These are phyloP conservation scores for Troilus luridus DNA, from an alignment of 2,888 invertebrate genomes.

Conservation along the genomic window DNA sequence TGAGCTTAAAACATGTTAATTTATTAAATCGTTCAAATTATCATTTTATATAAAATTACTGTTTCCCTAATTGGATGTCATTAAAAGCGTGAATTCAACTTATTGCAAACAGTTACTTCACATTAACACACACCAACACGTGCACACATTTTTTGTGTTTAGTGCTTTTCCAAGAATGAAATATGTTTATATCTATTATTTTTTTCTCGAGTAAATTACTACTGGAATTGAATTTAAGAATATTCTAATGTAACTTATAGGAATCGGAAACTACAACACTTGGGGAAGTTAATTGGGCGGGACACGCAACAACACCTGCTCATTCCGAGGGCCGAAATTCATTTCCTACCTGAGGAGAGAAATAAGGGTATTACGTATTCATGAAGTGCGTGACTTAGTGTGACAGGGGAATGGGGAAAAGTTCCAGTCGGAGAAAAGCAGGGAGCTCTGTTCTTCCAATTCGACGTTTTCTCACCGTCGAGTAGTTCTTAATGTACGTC, in stretches of 20 bases:
- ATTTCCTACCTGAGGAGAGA: neutral
- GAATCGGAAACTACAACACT: constrained; percentile 1
- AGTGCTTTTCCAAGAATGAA: neutral
- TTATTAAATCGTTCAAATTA: no score
- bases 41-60: no score
- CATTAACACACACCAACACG: neutral
- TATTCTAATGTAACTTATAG: constrained; percentile 1
- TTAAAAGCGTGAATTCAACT: no score
- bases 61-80: no score
- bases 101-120: no score
- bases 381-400: constrained; percentile 7
- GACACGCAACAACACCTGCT: constrained; percentile 32
- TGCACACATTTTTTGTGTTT: neutral
- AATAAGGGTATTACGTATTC: constrained; percentile 24
- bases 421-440: neutral
- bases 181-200: neutral
- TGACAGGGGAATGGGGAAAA: constrained; percentile 8
- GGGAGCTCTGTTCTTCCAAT: neutral
- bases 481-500: neutral
- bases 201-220: neutral
- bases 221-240: constrained; percentile 12
- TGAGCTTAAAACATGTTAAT: no score
- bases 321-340: neutral
- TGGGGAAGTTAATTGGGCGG: neutral
- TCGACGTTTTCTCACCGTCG: neutral